Conservation (phyloP, 1,140 invertebrate species). For the Saccostrea cuccullata region DNA sequence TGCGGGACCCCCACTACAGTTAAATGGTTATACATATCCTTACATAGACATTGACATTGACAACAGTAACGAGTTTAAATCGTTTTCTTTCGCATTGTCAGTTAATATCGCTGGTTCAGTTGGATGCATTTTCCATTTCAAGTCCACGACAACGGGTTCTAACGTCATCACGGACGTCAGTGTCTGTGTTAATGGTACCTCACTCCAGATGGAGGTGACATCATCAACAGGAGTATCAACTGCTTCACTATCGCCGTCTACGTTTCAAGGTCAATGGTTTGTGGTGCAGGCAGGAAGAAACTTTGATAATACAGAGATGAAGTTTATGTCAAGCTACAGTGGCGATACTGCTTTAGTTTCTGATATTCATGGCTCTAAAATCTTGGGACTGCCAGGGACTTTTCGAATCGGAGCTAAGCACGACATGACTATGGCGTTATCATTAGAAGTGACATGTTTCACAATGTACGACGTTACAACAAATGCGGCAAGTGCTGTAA, state of each 20-base stretch:
- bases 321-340: not conserved
- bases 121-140: conserved; percentile 34
- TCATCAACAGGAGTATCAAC: not conserved
- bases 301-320: not conserved
- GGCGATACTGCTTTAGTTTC: not conserved
- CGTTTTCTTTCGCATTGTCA: conserved; percentile 31
- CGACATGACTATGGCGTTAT: conserved; percentile 9
- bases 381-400: not conserved
- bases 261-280: not conserved
- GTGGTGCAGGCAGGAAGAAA: not conserved
- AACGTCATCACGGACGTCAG: not conserved
- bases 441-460: not conserved
- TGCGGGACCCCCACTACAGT: not conserved
- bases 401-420: conserved; percentile 24
- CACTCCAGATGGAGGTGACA: not conserved
- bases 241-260: not conserved
- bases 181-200: not conserved
- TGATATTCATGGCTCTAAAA: not conserved
- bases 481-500: not conserved
- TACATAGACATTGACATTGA: not conserved
- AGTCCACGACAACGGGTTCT: no score
- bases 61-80: not conserved
- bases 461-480: not conserved
- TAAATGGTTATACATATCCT: not conserved
- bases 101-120: not conserved